Evolutionary conservation across 2,797 vertebrate genomes (phyloP), one percentile per base, ranked within the genome.

Genomic region (Mycteria americana): DNA sequence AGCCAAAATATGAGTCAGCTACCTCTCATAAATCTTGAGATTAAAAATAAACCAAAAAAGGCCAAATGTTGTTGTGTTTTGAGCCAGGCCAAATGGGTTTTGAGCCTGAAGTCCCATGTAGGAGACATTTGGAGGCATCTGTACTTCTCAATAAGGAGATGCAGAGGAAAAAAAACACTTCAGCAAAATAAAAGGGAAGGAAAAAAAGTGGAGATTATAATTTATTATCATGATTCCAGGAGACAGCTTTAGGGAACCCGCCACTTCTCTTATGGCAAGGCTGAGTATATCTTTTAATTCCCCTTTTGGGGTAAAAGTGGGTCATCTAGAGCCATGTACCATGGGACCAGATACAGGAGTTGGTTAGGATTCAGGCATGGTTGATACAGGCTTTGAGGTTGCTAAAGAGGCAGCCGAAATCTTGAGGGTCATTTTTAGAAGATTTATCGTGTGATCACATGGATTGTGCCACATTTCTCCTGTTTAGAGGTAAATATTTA

Each of bases 1-100:
- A 88, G 84, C 92, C 91, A 91, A 56, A 92, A 78, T 28, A 12
- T 81, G 75, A 95, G 64, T 88, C 93, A 95, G 50, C 48, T 33
- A 73, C 24, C 69, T 91, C 82, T 93, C 57, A 72, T 85, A 77
- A 88, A 78, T 91, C 88, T 88, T 13, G 21, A 65, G 30, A 53
- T 88, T 41, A 83, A 85, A 88, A 93, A 78, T 85, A 81, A 87
- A 56, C 51, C 12, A 37, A 77, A 89, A 72, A 83, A 94, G 60
- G 84, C 78, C 31, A 72, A 39, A 12, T 64, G 35, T n/a, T 93
- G 39, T 35, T 39, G 37, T 39, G 37, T 39, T 39, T 39, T 39
- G 37, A 39, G 37, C 37, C 37, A 39, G 37, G 37, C 37, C 37
- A 39, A 39, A 39, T 39, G 48, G 50, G 39, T 76, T 79, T 81